These are phyloP conservation scores for Diadumene lineata DNA, from an alignment of 92 coral and sea anemone genomes.

Conservation along the genomic window DNA sequence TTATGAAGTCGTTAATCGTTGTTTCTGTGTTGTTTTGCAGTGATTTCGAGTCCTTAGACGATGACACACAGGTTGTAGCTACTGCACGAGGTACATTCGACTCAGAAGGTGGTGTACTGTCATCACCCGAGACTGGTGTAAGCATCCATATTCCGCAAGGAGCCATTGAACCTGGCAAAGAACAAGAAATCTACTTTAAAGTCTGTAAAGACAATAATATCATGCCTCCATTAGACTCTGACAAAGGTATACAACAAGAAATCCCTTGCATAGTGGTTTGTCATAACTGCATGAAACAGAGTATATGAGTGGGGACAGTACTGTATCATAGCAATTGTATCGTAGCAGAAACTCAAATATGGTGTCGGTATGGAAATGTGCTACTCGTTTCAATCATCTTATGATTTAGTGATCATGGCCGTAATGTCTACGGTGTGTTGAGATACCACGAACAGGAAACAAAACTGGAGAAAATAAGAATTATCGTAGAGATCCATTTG, in stretches of 20 bases:
- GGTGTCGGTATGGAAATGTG: too few species aligned
- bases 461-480: too few species aligned
- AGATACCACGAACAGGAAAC: too few species aligned
- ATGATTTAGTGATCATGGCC: too few species aligned
- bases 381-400: too few species aligned
- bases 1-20: neutral
- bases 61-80: slow-evolving; percentile 96
- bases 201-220: slow-evolving; percentile 96
- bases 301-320: too few species aligned
- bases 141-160: slow-evolving; percentile 96
- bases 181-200: slow-evolving; percentile 98
- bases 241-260: slow-evolving; percentile 65
- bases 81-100: slow-evolving; percentile 99
- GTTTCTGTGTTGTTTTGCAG: slow-evolving; percentile 51
- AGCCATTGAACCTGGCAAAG: slow-evolving; percentile 84
- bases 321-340: too few species aligned
- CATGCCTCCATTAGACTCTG: slow-evolving; percentile 95
- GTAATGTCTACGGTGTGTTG: too few species aligned
- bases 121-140: slow-evolving; percentile 96
- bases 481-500: too few species aligned
- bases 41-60: slow-evolving; percentile 93
- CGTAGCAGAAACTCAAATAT: too few species aligned
- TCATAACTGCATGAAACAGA: too few species aligned
- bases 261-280: too few species aligned
- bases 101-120: slow-evolving; percentile 87